A percentile compares a stretch with the other conserved stretches of the same genome.
These are phyloP conservation scores for Stenodera caucasica DNA, from an alignment of 2,888 invertebrate genomes.

Conservation along the genomic window DNA sequence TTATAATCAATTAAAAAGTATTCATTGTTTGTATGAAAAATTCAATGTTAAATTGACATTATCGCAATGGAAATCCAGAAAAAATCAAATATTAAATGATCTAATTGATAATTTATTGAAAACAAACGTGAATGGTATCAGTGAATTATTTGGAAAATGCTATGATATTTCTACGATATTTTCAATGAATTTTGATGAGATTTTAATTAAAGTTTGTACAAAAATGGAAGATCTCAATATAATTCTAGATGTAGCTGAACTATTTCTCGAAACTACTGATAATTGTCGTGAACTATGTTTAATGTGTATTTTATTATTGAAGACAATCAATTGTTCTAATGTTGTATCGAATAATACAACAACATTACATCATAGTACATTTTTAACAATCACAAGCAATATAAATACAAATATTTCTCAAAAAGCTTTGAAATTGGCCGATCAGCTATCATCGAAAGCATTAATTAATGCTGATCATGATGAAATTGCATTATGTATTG, in stretches of 20 bases:
- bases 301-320: constrained; percentile 37
- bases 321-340: not conserved
- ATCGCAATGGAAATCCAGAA: not conserved
- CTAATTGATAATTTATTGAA: constrained; percentile 25
- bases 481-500: constrained; percentile 32
- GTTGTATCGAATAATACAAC: constrained; percentile 6
- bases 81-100: constrained; percentile 28
- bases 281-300: constrained; percentile 34
- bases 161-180: constrained; percentile 36
- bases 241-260: constrained; percentile 30
- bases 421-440: constrained; percentile 33
- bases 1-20: constrained; percentile 1
- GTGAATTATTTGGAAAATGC: constrained; percentile 25
- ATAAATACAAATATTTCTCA: constrained; percentile 14
- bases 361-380: constrained; percentile 6
- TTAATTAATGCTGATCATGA: constrained; percentile 28
- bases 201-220: constrained; percentile 37
- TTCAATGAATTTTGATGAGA: constrained; percentile 30
- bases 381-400: not conserved
- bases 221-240: constrained; percentile 34
- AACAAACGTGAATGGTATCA: constrained; percentile 4
- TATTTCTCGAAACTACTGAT: not conserved
- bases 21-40: constrained; percentile 10
- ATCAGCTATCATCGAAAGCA: constrained; percentile 37
- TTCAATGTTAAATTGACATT: constrained; percentile 4